Evolutionary conservation across 2,797 vertebrate genomes (phyloP).

Genomic region (Molossus alvarezi): DNA sequence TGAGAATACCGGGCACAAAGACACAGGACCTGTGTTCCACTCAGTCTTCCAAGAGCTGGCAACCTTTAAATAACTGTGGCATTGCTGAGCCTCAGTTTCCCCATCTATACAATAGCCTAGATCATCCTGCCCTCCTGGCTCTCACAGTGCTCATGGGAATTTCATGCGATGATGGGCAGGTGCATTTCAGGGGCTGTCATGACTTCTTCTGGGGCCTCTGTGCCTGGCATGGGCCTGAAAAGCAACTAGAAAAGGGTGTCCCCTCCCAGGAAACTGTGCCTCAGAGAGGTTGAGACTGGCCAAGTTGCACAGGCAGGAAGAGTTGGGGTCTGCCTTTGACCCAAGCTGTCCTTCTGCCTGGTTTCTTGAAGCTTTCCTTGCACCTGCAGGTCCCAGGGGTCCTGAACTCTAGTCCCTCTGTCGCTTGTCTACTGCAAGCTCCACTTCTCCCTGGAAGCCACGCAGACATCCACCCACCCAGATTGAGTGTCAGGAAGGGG

Average conservation of each 20-base stretch:
- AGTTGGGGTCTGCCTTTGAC: not conserved
- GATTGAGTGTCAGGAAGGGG: not conserved
- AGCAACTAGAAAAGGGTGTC: not conserved
- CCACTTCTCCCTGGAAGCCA: not conserved
- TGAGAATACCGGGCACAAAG: slow-evolving; percentile 66
- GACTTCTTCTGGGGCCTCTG: not conserved
- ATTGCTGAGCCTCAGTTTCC: slow-evolving; percentile 58
- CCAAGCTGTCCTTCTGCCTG: not conserved
- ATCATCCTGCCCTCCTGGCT: not conserved
- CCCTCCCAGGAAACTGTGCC: not conserved
- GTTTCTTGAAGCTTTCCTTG: not conserved
- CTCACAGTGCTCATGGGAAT: not conserved
- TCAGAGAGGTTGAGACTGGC: not conserved
- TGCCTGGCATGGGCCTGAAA: not conserved
- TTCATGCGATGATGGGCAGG: not conserved
- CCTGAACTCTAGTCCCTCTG: not conserved
- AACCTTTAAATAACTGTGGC: slow-evolving; percentile 37
- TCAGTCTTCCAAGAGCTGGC: slow-evolving; percentile 24
- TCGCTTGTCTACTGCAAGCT: not conserved
- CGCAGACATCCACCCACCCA: not conserved
- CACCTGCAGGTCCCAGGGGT: too few relatives aligned
- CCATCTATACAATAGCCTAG: not conserved
- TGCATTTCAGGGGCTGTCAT: not conserved
- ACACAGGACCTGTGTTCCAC: not conserved
- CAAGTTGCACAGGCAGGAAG: not conserved